phyloP scores from a whole-genome alignment of 2,113 vertebrate species.

The Zosterops hypoxanthus region DNA sequence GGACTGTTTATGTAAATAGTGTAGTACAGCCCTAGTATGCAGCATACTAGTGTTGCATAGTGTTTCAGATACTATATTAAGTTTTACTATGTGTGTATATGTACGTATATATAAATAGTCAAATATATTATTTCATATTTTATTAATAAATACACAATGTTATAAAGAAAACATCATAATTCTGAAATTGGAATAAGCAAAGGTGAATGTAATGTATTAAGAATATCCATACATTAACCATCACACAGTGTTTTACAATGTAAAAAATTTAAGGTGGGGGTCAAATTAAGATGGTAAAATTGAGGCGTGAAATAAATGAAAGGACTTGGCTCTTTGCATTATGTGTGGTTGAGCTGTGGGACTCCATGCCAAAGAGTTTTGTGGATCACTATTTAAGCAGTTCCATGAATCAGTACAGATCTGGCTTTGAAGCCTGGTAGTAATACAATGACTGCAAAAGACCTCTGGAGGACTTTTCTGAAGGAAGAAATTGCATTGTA shows the following conservation, averaged over 20 bases:
- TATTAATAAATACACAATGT: background rate
- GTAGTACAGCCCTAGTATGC: background rate
- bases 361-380: background rate
- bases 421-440: background rate
- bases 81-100: background rate
- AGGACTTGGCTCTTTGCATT: background rate
- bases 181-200: background rate
- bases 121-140: background rate
- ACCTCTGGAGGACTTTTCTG: background rate
- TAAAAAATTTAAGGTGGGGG: fast-evolving
- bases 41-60: background rate
- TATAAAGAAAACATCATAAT: background rate
- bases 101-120: background rate
- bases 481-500: background rate
- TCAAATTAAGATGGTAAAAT: background rate
- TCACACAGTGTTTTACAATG: background rate
- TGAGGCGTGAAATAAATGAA: background rate
- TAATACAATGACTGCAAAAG: background rate
- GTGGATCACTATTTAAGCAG: background rate
- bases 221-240: background rate
- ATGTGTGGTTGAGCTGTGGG: background rate
- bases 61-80: background rate
- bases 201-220: background rate
- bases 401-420: background rate
- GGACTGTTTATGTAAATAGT: background rate